A percentile compares a stretch with the other conserved stretches of the same genome.
phyloP scores from a whole-genome alignment of 2,113 vertebrate genomes.

The Echinops telfairi region DNA sequence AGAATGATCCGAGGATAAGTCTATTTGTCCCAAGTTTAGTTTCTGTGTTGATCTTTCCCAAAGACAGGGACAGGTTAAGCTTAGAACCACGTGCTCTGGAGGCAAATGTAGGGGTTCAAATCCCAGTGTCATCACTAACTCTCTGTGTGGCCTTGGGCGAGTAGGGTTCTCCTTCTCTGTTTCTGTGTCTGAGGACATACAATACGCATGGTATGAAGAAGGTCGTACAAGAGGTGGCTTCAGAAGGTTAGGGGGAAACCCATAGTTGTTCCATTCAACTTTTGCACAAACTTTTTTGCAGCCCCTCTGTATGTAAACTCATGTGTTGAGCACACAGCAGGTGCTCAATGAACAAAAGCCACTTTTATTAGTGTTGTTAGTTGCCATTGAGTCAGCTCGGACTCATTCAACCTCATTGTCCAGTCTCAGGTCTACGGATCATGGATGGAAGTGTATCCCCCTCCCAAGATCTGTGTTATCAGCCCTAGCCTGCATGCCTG shows the following conservation, averaged over 20 bases:
- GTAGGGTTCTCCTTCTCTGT: constrained; percentile 3
- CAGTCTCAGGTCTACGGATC: too few species aligned
- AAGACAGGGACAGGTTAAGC: background rate
- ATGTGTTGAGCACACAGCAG: background rate
- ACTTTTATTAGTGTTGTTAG: background rate
- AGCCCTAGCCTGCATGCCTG: background rate
- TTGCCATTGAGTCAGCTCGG: background rate
- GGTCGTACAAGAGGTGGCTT: background rate
- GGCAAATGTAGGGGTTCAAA: constrained; percentile 3
- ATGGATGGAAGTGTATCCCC: too few species aligned
- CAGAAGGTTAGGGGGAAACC: too few species aligned
- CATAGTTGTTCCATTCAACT: too few species aligned
- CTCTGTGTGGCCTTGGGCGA: background rate
- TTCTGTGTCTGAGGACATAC: background rate
- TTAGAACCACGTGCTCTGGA: background rate
- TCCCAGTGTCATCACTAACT: background rate
- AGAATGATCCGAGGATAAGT: background rate
- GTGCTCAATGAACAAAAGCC: background rate
- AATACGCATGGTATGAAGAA: background rate
- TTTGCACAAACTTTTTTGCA: too few species aligned
- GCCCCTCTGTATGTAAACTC: background rate
- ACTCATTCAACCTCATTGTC: background rate
- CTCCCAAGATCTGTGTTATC: background rate
- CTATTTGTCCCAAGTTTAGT: constrained; percentile 1
- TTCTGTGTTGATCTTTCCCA: constrained; percentile 1